phyloP scores from a whole-genome alignment of 2,888 invertebrate species.

The Drosophila tripunctata region DNA sequence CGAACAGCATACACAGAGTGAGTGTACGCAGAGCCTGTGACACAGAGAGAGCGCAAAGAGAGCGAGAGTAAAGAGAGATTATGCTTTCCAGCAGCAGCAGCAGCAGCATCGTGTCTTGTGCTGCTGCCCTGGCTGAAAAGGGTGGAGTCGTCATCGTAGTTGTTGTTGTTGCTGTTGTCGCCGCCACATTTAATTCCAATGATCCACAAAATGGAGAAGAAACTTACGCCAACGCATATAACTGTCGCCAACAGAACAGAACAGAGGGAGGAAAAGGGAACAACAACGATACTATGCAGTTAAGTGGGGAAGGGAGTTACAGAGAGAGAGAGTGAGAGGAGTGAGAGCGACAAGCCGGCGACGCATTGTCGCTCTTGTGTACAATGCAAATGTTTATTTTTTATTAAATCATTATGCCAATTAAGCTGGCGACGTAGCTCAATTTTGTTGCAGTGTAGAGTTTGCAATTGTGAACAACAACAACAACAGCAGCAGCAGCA shows the following conservation, averaged over 20 bases:
- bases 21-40: slow-evolving; percentile 24
- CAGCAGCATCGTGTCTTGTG: slow-evolving; percentile 36
- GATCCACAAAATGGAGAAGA: slow-evolving; percentile 72
- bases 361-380: slow-evolving; percentile 62
- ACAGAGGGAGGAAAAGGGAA: too few relatives aligned
- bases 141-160: slow-evolving; percentile 62
- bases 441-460: slow-evolving; percentile 67
- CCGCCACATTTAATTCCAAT: slow-evolving; percentile 71
- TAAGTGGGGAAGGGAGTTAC: background rate
- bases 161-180: slow-evolving; percentile 15
- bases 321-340: background rate
- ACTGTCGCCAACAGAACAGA: slow-evolving; percentile 40
- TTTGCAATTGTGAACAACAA: slow-evolving; percentile 45
- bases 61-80: slow-evolving; percentile 49
- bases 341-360: slow-evolving; percentile 41
- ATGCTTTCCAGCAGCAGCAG: slow-evolving; percentile 65
- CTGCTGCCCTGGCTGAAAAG: slow-evolving; percentile 65
- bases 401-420: slow-evolving; percentile 81
- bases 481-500: slow-evolving; percentile 36
- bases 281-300: background rate
- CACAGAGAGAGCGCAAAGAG: slow-evolving; percentile 17
- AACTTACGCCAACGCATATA: slow-evolving; percentile 56
- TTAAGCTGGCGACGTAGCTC: slow-evolving; percentile 67
- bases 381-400: slow-evolving; percentile 78
- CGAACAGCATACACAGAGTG: slow-evolving; percentile 22